These are phyloP conservation scores for Vireo griseus DNA, from an alignment of 2,797 vertebrate genomes.

Conservation along the genomic window DNA sequence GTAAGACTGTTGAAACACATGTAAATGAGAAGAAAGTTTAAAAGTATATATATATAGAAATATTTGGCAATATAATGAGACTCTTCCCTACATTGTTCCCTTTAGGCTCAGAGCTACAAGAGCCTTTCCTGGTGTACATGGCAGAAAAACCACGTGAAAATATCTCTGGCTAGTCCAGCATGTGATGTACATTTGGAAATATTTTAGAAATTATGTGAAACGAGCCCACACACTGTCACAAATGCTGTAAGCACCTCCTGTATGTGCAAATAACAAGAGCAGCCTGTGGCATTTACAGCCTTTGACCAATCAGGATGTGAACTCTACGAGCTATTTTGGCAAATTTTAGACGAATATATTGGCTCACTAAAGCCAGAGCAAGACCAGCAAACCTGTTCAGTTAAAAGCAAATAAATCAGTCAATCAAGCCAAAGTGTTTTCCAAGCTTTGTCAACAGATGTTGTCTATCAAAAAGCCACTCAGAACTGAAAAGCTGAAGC, in stretches of 20 bases:
- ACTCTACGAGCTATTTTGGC: background rate
- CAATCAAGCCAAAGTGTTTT: background rate
- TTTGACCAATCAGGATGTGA: background rate
- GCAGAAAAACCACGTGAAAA: background rate
- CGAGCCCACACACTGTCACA: background rate
- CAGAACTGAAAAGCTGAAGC: background rate
- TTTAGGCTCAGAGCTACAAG: background rate
- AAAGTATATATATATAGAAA: background rate
- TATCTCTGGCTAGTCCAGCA: background rate
- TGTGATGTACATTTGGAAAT: background rate
- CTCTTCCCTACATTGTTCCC: background rate
- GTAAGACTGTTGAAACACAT: conserved; percentile 59
- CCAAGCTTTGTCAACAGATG: background rate
- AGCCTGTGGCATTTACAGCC: background rate
- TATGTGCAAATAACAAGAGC: background rate
- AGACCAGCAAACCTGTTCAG: background rate
- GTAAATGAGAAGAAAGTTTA: conserved; percentile 21
- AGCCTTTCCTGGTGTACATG: background rate
- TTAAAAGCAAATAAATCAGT: background rate
- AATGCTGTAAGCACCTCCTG: background rate
- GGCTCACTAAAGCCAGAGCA: background rate
- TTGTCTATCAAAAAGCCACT: background rate
- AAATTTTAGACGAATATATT: background rate
- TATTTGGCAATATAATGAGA: background rate
- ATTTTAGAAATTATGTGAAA: background rate